Evolutionary conservation across 2,113 vertebrate genomes (phyloP).

Genomic region (Struthio camelus): DNA sequence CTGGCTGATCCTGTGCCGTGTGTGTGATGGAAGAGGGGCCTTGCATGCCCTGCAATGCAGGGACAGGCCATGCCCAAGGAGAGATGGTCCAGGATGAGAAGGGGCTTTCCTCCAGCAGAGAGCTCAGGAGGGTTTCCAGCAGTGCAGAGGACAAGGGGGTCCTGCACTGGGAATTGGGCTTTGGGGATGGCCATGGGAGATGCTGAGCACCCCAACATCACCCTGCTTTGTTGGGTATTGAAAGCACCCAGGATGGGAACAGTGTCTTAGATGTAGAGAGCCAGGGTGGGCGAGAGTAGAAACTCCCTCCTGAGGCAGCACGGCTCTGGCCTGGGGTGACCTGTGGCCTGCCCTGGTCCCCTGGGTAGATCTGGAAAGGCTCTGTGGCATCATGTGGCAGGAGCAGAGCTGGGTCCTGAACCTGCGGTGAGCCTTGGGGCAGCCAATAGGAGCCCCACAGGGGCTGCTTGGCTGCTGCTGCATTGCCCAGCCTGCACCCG

Average conservation of each 20-base stretch:
- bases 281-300: fast-evolving
- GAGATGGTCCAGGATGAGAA: neutral
- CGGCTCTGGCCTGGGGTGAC: neutral
- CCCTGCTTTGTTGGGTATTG: neutral
- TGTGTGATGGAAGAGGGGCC: too few species aligned
- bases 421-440: neutral
- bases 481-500: neutral
- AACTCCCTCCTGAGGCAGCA: neutral
- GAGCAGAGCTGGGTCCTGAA: neutral
- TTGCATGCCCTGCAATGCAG: too few species aligned
- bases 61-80: too few species aligned
- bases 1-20: too few species aligned
- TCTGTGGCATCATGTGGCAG: too few species aligned
- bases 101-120: neutral
- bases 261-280: neutral
- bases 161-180: neutral
- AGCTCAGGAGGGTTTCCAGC: neutral
- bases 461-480: too few species aligned
- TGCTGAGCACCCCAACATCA: neutral
- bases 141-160: neutral
- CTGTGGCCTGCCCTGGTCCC: fast-evolving
- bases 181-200: neutral
- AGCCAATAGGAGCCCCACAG: neutral
- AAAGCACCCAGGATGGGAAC: neutral
- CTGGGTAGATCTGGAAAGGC: neutral